Evolutionary conservation across 2,113 vertebrate species (phyloP).

Genomic region (Oenanthe oenanthe): DNA sequence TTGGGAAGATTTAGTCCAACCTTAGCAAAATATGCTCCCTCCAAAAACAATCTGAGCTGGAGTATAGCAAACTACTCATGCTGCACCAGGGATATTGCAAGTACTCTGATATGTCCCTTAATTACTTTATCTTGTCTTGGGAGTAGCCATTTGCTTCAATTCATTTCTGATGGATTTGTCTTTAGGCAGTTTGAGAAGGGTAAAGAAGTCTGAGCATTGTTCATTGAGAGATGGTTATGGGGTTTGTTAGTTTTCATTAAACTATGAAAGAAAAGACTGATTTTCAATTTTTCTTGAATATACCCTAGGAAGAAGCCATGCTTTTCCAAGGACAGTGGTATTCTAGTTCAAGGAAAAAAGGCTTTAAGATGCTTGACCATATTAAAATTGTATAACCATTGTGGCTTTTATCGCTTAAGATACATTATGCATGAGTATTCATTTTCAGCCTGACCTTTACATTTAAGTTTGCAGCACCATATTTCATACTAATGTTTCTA

Average conservation of each 20-base stretch:
- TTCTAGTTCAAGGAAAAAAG: neutral
- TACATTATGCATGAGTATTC: conserved; percentile 42
- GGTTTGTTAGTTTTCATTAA: neutral
- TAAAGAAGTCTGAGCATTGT: neutral
- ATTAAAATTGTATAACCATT: conserved; percentile 37
- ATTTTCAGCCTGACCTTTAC: conserved; percentile 40
- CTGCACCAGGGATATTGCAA: neutral
- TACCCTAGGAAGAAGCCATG: neutral
- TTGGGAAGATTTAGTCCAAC: neutral
- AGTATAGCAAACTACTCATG: neutral
- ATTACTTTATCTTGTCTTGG: neutral
- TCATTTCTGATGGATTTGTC: neutral
- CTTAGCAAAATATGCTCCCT: neutral
- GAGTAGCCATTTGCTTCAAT: neutral
- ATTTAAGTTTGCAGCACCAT: neutral
- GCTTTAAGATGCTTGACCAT: neutral
- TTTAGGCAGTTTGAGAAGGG: neutral
- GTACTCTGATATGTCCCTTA: neutral
- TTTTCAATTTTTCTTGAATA: neutral
- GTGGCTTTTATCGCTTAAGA: conserved; percentile 33
- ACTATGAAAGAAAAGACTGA: neutral
- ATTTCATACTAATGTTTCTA: conserved; percentile 21
- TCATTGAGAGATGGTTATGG: neutral
- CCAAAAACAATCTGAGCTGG: neutral
- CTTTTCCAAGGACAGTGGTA: neutral